These are phyloP conservation scores for Danionella dracula DNA, from an alignment of 2,797 vertebrate species.

Conservation along the genomic window DNA sequence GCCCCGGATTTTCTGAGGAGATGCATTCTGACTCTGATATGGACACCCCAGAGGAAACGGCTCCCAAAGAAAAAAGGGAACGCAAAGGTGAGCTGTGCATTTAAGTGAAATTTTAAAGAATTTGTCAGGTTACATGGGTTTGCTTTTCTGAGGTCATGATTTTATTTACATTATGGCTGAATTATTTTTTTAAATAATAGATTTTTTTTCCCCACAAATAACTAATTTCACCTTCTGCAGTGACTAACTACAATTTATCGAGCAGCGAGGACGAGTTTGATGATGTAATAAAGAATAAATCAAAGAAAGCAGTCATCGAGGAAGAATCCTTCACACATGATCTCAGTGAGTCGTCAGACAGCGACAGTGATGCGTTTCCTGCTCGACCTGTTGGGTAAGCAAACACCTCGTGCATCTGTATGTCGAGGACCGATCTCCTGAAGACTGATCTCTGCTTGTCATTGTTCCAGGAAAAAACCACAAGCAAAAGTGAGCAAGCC, in stretches of 20 bases:
- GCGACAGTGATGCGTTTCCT: constrained; percentile 49
- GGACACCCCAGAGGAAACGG: constrained; percentile 44
- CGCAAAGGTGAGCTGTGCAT: constrained; percentile 79
- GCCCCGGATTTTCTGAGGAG: constrained; percentile 64
- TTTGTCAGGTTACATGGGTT: too few species aligned
- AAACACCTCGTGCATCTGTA: not conserved
- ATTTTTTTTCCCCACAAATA: too few species aligned
- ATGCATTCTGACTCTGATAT: constrained; percentile 48
- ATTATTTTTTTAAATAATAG: too few species aligned
- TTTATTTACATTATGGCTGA: too few species aligned
- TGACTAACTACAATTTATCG: constrained; percentile 53
- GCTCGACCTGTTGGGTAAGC: constrained; percentile 43
- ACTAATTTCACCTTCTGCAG: constrained; percentile 35
- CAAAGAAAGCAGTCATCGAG: constrained; percentile 25
- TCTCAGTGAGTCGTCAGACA: constrained; percentile 12
- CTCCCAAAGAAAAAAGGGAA: constrained; percentile 63
- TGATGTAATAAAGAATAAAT: constrained; percentile 41
- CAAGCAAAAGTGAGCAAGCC: constrained; percentile 46
- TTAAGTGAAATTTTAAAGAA: too few species aligned
- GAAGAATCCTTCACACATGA: constrained; percentile 46
- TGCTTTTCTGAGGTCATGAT: too few species aligned
- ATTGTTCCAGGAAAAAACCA: constrained; percentile 56
- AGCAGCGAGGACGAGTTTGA: constrained; percentile 68
- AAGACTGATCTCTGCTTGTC: too few species aligned
- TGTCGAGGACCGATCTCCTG: not conserved